Evolutionary conservation across 2,888 invertebrate genomes (phyloP).

Genomic region (Hedya salicella): DNA sequence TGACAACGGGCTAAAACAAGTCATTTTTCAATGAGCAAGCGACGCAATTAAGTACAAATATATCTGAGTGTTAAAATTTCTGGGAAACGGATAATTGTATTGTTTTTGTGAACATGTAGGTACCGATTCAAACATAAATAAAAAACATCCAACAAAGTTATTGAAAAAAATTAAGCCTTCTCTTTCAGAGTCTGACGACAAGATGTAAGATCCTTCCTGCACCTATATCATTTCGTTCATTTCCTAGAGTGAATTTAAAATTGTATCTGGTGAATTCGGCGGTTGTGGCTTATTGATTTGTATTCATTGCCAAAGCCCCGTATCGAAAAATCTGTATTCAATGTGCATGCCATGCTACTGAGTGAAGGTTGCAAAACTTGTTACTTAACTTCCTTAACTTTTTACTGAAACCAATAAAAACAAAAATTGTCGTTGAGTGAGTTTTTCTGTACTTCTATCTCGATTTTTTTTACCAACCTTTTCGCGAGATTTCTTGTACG

Average conservation of each 20-base stretch:
- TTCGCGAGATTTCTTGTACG: too few relatives aligned
- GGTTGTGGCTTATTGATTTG: slow-evolving; percentile 13
- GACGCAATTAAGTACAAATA: too few relatives aligned
- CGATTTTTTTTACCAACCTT: background rate
- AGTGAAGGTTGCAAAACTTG: slow-evolving; percentile 26
- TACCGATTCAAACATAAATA: too few relatives aligned
- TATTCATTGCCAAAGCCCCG: slow-evolving; percentile 13
- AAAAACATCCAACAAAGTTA: too few relatives aligned
- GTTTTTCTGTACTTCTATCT: background rate
- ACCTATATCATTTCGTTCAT: slow-evolving; percentile 1
- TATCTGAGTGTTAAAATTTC: too few relatives aligned
- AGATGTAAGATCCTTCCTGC: background rate
- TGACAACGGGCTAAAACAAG: too few relatives aligned
- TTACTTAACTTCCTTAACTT: slow-evolving; percentile 14
- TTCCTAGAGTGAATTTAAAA: slow-evolving; percentile 2
- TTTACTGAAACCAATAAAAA: slow-evolving; percentile 18
- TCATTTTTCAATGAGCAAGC: too few relatives aligned
- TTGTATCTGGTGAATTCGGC: slow-evolving; percentile 15
- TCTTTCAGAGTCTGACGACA: background rate
- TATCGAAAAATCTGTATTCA: slow-evolving; percentile 30
- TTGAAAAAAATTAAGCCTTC: too few relatives aligned
- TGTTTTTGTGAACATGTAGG: too few relatives aligned
- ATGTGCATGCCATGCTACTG: slow-evolving; percentile 18
- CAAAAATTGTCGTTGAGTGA: background rate
- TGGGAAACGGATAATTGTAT: too few relatives aligned